phyloP scores from a whole-genome alignment of 2,113 vertebrate species.

The Muscicapa adusta region DNA sequence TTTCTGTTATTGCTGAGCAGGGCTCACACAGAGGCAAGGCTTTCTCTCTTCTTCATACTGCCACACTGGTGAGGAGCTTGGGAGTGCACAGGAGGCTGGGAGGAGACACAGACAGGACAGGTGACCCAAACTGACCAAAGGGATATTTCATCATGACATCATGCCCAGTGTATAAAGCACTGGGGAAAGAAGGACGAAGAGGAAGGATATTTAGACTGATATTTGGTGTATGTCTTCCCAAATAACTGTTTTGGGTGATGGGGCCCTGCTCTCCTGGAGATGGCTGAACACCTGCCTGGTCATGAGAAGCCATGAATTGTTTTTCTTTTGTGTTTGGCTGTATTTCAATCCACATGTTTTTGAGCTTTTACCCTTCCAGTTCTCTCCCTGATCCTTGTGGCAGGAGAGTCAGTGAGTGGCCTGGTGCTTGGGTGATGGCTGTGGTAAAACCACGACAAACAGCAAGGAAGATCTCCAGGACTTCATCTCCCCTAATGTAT shows the following conservation, averaged over 20 bases:
- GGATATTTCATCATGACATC: background rate
- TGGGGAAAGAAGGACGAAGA: background rate
- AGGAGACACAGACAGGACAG: background rate
- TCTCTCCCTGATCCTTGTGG: background rate
- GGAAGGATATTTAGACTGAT: background rate
- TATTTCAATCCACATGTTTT: background rate
- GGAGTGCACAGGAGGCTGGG: fast-evolving
- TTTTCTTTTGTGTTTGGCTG: background rate
- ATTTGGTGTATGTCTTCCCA: background rate
- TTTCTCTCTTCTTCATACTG: background rate
- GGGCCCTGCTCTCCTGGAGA: background rate
- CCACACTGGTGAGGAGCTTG: fast-evolving
- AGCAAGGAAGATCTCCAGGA: background rate
- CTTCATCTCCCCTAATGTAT: background rate
- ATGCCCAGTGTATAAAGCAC: background rate
- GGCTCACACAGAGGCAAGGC: background rate
- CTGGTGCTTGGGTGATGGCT: background rate
- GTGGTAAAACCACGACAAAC: background rate
- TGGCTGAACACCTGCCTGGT: background rate
- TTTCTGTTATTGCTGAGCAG: background rate
- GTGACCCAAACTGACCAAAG: background rate
- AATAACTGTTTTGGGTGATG: fast-evolving
- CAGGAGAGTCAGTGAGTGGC: background rate
- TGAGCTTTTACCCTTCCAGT: background rate
- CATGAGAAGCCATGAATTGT: fast-evolving